These are phyloP conservation scores for Himantopus leucocephalus DNA, from an alignment of 2,113 vertebrate species.

Conservation along the genomic window DNA sequence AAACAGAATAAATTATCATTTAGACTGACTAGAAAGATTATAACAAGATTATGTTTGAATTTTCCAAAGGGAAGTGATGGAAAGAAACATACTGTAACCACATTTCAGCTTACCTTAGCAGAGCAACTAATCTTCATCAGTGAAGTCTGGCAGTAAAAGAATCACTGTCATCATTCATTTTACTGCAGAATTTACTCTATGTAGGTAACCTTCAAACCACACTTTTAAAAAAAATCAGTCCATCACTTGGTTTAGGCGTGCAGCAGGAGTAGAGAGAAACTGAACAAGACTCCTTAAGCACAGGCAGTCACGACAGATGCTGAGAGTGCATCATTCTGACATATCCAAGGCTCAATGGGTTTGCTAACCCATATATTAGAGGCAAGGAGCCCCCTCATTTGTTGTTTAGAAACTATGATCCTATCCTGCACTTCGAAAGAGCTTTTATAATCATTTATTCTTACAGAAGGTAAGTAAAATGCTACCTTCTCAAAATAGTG, in stretches of 20 bases:
- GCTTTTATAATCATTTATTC: neutral
- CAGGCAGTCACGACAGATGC: neutral
- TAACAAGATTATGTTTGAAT: neutral
- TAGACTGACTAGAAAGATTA: neutral
- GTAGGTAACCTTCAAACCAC: constrained; percentile 47
- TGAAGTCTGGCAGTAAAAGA: neutral
- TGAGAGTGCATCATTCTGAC: neutral
- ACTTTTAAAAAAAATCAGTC: neutral
- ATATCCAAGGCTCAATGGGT: neutral
- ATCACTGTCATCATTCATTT: constrained; percentile 12
- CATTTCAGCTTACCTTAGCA: neutral
- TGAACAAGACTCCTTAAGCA: neutral
- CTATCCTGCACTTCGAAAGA: neutral
- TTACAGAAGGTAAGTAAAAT: neutral
- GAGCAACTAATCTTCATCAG: constrained; percentile 7
- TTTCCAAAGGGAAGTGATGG: neutral
- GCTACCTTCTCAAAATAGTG: neutral
- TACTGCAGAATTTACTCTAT: constrained; percentile 28
- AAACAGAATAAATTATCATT: neutral
- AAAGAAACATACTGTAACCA: neutral
- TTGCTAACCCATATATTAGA: neutral
- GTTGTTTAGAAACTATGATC: neutral
- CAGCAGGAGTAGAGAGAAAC: neutral
- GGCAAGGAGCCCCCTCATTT: neutral
- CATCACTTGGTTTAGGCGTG: neutral